These are phyloP conservation scores for Asarcornis scutulata DNA, from an alignment of 2,113 vertebrate genomes.

Conservation along the genomic window DNA sequence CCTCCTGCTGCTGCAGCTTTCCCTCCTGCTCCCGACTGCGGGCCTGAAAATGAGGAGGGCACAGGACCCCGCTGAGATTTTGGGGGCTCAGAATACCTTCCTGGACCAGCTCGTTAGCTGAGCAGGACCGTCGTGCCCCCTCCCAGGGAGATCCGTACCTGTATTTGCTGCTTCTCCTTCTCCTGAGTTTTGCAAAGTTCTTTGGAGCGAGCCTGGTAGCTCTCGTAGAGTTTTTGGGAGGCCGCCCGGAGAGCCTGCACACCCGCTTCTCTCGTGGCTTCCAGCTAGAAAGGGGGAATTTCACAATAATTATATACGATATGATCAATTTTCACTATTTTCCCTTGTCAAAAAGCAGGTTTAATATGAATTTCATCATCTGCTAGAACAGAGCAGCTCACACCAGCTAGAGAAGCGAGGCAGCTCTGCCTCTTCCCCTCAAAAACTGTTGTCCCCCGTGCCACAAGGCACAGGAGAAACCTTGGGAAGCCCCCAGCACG, in stretches of 20 bases:
- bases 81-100: background rate
- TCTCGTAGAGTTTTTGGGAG: constrained; percentile 62
- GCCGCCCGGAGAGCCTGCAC: constrained; percentile 47
- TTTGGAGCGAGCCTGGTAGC: constrained; percentile 53
- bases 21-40: too few species aligned
- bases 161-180: constrained; percentile 19
- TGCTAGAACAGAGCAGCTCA: background rate
- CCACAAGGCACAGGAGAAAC: background rate
- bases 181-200: constrained; percentile 40
- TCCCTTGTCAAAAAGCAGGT: background rate
- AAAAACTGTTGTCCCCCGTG: background rate
- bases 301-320: fast-evolving
- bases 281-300: constrained; percentile 57
- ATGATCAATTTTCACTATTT: background rate
- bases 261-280: constrained; percentile 75
- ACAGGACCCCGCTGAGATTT: too few species aligned
- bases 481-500: background rate
- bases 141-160: constrained; percentile 1
- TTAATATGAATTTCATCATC: fast-evolving
- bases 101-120: background rate
- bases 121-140: fast-evolving
- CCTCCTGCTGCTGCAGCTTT: too few species aligned
- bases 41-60: too few species aligned
- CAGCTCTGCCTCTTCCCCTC: background rate
- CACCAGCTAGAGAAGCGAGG: background rate